Conservation (phyloP, 2,888 invertebrate genomes). For the Smittia sp. region DNA sequence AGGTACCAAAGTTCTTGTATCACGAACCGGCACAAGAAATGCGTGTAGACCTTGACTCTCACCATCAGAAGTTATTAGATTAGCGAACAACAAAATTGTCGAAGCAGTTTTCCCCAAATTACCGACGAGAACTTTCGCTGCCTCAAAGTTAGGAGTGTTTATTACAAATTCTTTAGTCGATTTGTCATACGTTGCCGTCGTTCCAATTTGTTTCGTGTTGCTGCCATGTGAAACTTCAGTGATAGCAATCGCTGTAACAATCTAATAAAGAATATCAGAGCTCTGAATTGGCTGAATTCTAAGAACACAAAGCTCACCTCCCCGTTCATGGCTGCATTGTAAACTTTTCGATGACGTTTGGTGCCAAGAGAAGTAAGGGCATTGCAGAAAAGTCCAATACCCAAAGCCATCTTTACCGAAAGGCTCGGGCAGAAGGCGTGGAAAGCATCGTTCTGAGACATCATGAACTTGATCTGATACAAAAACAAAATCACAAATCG, state of each 20-base stretch:
- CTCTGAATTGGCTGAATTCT: background rate
- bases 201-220: slow-evolving; percentile 87
- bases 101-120: slow-evolving; percentile 85
- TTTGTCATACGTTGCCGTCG: slow-evolving; percentile 83
- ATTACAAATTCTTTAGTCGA: slow-evolving; percentile 76
- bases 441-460: slow-evolving; percentile 74
- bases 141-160: slow-evolving; percentile 90
- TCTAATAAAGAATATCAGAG: slow-evolving; percentile 53
- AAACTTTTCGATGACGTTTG: slow-evolving; percentile 68
- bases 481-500: background rate
- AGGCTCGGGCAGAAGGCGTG: slow-evolving; percentile 68
- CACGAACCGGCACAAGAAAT: slow-evolving; percentile 81
- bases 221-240: slow-evolving; percentile 95
- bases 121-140: slow-evolving; percentile 96
- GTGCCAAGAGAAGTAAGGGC: slow-evolving; percentile 72
- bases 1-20: slow-evolving; percentile 70
- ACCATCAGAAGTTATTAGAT: slow-evolving; percentile 76
- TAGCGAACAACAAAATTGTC: slow-evolving; percentile 84
- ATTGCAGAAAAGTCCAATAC: slow-evolving; percentile 72
- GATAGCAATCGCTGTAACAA: slow-evolving; percentile 79
- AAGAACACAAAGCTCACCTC: slow-evolving; percentile 56
- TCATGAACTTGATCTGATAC: slow-evolving; percentile 66
- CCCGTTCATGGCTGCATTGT: slow-evolving; percentile 67
- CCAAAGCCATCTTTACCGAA: slow-evolving; percentile 75
- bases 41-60: slow-evolving; percentile 82